Percentiles rank a stretch among this genome's conserved stretches.
Evolutionary conservation across 2,888 invertebrate genomes (phyloP).

Genomic region (Chymomyza fuscimana): DNA sequence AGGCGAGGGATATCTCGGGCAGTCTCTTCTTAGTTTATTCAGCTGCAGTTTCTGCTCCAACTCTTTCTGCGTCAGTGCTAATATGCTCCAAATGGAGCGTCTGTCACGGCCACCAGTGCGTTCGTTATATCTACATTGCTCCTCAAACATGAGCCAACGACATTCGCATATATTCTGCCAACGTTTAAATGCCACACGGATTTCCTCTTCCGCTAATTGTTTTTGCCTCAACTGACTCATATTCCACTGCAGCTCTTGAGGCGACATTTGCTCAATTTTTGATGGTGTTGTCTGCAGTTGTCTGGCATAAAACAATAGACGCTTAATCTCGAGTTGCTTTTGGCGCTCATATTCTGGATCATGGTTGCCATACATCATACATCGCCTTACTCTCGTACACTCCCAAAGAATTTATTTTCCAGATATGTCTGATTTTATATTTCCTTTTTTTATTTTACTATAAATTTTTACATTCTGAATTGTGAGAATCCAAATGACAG

Average conservation of each 20-base stretch:
- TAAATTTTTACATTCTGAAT: too few species aligned
- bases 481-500: too few species aligned
- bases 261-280: constrained; percentile 45
- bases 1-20: constrained; percentile 50
- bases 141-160: constrained; percentile 53
- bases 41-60: constrained; percentile 59
- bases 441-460: neutral
- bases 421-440: too few species aligned
- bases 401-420: neutral
- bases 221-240: constrained; percentile 10
- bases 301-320: constrained; percentile 53
- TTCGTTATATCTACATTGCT: constrained; percentile 41
- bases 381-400: neutral
- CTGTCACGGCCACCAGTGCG: constrained; percentile 28
- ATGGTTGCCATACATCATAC: neutral
- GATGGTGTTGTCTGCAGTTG: constrained; percentile 55
- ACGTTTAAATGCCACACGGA: neutral
- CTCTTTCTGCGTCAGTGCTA: constrained; percentile 59
- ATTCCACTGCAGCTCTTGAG: constrained; percentile 34
- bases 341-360: neutral
- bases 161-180: constrained; percentile 47
- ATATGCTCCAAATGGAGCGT: constrained; percentile 64
- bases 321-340: constrained; percentile 32
- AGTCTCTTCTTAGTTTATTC: constrained; percentile 25
- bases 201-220: constrained; percentile 15